A percentile compares a stretch with the other conserved stretches of the same genome.
Evolutionary conservation across 2,888 invertebrate species (phyloP).

Genomic region (Lasioglossum lativentre): DNA sequence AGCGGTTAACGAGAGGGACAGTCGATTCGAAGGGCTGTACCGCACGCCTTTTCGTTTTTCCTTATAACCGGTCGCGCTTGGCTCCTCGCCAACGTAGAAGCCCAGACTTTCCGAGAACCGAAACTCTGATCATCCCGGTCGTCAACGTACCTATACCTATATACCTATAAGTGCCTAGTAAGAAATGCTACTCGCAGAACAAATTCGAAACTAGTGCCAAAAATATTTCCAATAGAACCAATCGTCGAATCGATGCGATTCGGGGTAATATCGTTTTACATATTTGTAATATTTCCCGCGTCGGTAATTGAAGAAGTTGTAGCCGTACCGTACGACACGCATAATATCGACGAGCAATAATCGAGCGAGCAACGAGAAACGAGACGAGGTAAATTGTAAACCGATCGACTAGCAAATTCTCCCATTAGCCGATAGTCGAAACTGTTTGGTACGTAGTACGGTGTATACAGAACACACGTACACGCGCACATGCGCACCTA

Average conservation of each 20-base stretch:
- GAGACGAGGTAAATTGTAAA: not conserved
- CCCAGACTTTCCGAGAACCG: conserved; percentile 49
- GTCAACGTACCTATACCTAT: not conserved
- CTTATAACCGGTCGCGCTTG: conserved; percentile 76
- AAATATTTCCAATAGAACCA: not conserved
- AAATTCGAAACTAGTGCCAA: not conserved
- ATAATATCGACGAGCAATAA: not conserved
- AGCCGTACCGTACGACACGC: not conserved
- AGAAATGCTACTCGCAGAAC: not conserved
- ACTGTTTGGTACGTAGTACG: not conserved
- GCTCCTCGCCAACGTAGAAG: conserved; percentile 70
- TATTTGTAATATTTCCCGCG: not conserved
- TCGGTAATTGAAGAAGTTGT: not conserved
- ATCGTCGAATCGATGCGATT: not conserved
- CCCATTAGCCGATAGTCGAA: not conserved
- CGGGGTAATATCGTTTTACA: not conserved
- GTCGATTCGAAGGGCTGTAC: conserved; percentile 56
- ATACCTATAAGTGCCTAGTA: not conserved
- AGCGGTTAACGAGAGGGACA: conserved; percentile 43
- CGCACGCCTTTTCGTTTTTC: conserved; percentile 76
- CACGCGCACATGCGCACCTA: not conserved
- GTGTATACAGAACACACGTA: not conserved
- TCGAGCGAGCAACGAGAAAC: not conserved
- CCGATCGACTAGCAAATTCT: conserved; percentile 6
- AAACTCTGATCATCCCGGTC: conserved; percentile 35